phyloP scores from a whole-genome alignment of 2,888 invertebrate species.

The Esperia sulphurella region DNA sequence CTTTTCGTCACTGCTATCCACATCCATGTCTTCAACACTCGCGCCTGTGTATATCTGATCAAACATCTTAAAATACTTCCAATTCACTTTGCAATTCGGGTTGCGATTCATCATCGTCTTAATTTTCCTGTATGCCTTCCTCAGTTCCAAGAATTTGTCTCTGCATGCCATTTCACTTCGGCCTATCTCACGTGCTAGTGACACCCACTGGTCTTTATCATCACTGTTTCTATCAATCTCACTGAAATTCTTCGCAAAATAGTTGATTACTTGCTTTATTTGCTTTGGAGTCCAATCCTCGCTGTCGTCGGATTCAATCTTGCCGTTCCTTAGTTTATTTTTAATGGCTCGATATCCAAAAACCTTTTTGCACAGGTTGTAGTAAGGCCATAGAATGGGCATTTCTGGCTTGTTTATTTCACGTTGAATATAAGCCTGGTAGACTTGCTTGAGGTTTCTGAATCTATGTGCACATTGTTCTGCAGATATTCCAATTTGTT shows the following conservation, averaged over 20 bases:
- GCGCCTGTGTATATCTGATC: conserved; percentile 44
- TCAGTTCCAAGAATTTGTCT: conserved; percentile 58
- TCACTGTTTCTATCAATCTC: conserved; percentile 36
- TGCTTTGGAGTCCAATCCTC: conserved; percentile 61
- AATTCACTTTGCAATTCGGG: conserved; percentile 56
- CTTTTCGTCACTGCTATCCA: background rate
- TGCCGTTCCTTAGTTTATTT: conserved; percentile 49
- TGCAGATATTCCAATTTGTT: conserved; percentile 48
- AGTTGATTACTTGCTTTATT: conserved; percentile 52
- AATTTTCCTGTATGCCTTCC: conserved; percentile 60
- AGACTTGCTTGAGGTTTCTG: conserved; percentile 60
- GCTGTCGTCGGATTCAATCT: conserved; percentile 35
- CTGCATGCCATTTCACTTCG: conserved; percentile 42
- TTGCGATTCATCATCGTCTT: conserved; percentile 57
- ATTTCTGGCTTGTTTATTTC: conserved; percentile 64
- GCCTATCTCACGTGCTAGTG: conserved; percentile 36
- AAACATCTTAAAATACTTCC: conserved; percentile 62
- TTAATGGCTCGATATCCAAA: conserved; percentile 64
- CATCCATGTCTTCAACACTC: conserved; percentile 13
- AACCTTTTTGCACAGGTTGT: conserved; percentile 61
- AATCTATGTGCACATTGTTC: conserved; percentile 62
- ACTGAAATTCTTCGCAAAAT: conserved; percentile 44
- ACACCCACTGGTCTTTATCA: conserved; percentile 38
- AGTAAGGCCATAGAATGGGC: conserved; percentile 67
- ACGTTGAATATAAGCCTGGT: conserved; percentile 52